Conservation (phyloP, 2,888 invertebrate genomes). For the Epinotia nisella region DNA sequence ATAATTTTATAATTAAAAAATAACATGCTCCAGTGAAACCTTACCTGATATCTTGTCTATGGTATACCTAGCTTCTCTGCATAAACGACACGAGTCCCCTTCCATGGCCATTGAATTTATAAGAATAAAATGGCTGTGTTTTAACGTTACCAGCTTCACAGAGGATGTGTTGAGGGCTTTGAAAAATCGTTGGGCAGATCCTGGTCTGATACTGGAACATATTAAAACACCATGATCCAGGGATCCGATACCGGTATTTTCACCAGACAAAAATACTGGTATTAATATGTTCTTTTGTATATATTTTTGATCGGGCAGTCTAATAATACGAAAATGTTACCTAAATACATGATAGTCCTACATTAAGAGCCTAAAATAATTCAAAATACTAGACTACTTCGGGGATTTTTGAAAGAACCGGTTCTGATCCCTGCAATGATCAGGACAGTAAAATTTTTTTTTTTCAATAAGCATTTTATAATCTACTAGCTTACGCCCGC, state of each 20-base stretch:
- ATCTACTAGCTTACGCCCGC: too few relatives aligned
- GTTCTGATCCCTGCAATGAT: too few relatives aligned
- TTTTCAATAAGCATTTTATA: background rate
- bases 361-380: too few relatives aligned
- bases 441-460: background rate
- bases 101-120: conserved; percentile 99
- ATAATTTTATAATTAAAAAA: conserved; percentile 4
- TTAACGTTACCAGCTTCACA: conserved; percentile 88
- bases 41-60: conserved; percentile 87
- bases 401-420: too few relatives aligned
- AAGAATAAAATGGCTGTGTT: conserved; percentile 93
- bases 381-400: too few relatives aligned
- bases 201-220: conserved; percentile 77
- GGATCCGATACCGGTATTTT: too few relatives aligned
- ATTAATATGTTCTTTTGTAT: too few relatives aligned
- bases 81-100: conserved; percentile 95
- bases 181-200: conserved; percentile 88
- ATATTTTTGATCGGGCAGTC: too few relatives aligned
- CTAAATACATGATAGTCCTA: too few relatives aligned
- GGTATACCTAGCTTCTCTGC: conserved; percentile 89
- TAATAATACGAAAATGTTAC: too few relatives aligned
- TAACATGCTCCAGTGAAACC: conserved; percentile 48
- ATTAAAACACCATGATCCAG: background rate
- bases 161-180: conserved; percentile 89
- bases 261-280: too few relatives aligned